Percentiles rank a stretch among this genome's conserved stretches.
These are phyloP conservation scores for Catharus minimus DNA, from an alignment of 2,113 vertebrate species.

Conservation along the genomic window DNA sequence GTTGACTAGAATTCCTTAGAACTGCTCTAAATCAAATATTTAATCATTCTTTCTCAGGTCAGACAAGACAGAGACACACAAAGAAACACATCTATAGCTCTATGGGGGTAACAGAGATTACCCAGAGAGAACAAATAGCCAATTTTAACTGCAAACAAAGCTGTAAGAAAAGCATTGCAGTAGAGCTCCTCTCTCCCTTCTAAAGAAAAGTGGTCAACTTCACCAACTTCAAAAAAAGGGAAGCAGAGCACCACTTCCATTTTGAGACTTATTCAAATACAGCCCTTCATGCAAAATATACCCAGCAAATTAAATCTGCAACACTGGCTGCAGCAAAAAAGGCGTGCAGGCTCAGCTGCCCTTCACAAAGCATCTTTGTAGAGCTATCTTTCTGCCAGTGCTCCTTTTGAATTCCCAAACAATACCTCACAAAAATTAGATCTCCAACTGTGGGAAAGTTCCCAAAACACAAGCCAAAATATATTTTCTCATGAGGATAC, in stretches of 20 bases:
- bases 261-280: background rate
- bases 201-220: background rate
- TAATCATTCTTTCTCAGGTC: background rate
- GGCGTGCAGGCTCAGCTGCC: background rate
- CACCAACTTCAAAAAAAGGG: background rate
- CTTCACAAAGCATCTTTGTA: slow-evolving; percentile 68
- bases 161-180: background rate
- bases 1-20: background rate
- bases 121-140: slow-evolving; percentile 4
- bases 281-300: background rate
- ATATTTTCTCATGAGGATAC: slow-evolving; percentile 54
- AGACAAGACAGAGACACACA: background rate
- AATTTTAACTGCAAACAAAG: slow-evolving; percentile 39
- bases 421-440: slow-evolving; percentile 62
- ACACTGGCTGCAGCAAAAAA: slow-evolving; percentile 36
- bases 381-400: slow-evolving; percentile 53
- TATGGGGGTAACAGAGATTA: background rate
- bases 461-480: slow-evolving; percentile 59
- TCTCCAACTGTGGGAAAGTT: slow-evolving; percentile 67
- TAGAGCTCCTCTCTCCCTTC: background rate
- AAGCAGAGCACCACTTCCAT: background rate
- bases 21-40: background rate
- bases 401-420: slow-evolving; percentile 66
- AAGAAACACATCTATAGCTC: slow-evolving; percentile 18
- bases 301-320: slow-evolving; percentile 59